Base-by-base conservation (phyloP, 2,113 vertebrate genomes). In the Typhlomys cinereus region DNA sequence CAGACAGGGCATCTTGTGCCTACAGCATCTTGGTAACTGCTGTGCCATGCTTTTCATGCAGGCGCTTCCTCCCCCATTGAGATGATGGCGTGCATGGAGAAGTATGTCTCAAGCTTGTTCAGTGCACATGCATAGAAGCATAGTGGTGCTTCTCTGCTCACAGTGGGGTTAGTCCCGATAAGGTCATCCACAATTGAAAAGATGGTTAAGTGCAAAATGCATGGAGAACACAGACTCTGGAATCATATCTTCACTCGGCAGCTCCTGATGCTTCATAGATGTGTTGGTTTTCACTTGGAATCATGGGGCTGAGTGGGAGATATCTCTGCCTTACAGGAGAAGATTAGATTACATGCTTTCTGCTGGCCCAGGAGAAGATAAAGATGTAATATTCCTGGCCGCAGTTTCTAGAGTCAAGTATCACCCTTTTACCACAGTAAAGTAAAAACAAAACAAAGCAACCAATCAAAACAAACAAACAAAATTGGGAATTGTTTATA, bases 21-120 rank as follows among this genome's bases (percentile, higher is more conserved):
- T 1, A 0, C 15, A 69, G 71, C 17, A 50, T 21, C 48, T 76
- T 12, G 11, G 57, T 39, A 31, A 23, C 25, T 34, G 2, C 21
- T 5, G 1, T 17, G n/a, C n/a, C n/a, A 50, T 7, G 0, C 20
- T 62, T 34, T 8, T 41, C 54, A 46, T 61, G 31, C 44, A 52
- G 66, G 11, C 15, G 34, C n/a, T 39, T 8, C 6, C 27, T 0
- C 0, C 27, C 54, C 44, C 5, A 1, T 0, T 4, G 34, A 62
- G 8, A 13, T 0, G 10, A 41, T 29, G 46, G 44, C 3, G 2
- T 74, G 59, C 10, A 0, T 27, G 31, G 31, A 57, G 74, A 90
- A 61, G 50, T 12, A 27, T 9, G 3, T 18, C 5, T 11, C 54
- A 44, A 41, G 71, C 31, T 14, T 64, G 31, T 29, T 78, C 41